These are phyloP conservation scores for Cinclus mexicanus DNA, from an alignment of 2,113 vertebrate species.

Conservation along the genomic window DNA sequence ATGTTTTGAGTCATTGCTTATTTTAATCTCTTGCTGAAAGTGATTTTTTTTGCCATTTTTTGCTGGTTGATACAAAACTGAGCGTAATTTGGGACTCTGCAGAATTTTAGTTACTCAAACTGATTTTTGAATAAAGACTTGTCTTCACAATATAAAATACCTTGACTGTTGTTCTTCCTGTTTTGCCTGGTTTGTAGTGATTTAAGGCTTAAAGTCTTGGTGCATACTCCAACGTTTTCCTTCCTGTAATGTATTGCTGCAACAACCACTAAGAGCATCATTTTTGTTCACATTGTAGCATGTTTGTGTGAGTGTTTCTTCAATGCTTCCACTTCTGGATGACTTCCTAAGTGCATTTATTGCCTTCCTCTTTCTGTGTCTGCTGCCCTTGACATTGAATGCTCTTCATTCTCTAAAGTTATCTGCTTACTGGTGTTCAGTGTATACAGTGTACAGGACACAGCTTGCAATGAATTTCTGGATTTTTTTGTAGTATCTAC, in stretches of 20 bases:
- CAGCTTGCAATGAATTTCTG: background rate
- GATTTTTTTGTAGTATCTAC: background rate
- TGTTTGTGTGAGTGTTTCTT: background rate
- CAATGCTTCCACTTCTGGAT: background rate
- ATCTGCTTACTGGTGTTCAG: background rate
- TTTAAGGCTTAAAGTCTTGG: background rate
- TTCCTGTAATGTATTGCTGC: background rate
- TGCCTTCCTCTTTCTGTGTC: background rate
- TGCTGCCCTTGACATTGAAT: background rate
- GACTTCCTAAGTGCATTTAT: background rate
- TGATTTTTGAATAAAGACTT: background rate
- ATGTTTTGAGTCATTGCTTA: background rate
- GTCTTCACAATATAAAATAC: background rate
- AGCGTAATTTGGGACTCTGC: background rate
- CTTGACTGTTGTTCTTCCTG: background rate
- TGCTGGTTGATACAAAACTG: background rate
- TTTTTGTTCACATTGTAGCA: background rate
- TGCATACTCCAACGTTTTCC: background rate
- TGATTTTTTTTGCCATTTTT: background rate
- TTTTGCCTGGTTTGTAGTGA: background rate
- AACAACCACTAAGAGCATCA: background rate
- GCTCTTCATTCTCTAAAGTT: background rate
- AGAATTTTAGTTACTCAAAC: background rate
- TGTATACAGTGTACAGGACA: background rate
- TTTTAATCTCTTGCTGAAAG: background rate